Base-by-base conservation (phyloP, 92 coral and sea anemone species). In the Bergia puertoricense region DNA sequence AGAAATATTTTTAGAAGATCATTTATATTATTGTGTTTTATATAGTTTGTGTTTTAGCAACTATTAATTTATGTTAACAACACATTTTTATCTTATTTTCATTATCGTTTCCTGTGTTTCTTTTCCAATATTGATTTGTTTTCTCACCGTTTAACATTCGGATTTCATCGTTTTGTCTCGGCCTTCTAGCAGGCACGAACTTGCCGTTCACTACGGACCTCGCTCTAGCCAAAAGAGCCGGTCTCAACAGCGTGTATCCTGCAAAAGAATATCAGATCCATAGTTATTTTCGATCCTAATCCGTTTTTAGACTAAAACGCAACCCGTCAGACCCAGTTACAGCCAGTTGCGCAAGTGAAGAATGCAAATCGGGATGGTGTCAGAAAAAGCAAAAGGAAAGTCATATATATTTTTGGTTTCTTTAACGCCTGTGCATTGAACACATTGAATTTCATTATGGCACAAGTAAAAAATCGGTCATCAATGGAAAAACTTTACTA, bases 201-300 rank as follows among this genome's bases (percentile, higher is more conserved):
- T 71, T 23, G 42, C 76, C 76, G 76, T 71, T 71, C 13, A 71
- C 76, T 7, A 30, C 41, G 16, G 76, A 71, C 76, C 76, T 71
- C 76, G 76, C 76, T 42, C 42, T 30, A 42, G 76, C 76, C 40
- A 71, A 23, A 30, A 71, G 76, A 20, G 76, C 76, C 42, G 76
- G 76, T 71, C 76, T 71, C 13, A 71, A 37, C 76, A 71, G 76
- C 15, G 41, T 37, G 41, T 1, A 36, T 71, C 40, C 76, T 71
- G 76, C 42, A 71, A 71, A 5, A 71, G 30, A 71, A 71, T 8
- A 3, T 6, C 2, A 71, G 14, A 2, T 8, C 2, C 42, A 23
- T 30, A 8, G 41, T 71, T 71, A 30, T 23, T 8, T 71, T 7
- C 23, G 7, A 62, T 20, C 69, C 30, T 23, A 62, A 20, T 4